A percentile compares a stretch with the other conserved stretches of the same genome.
Conservation (phyloP, 2,888 invertebrate genomes). For the Malacosoma neustria region DNA sequence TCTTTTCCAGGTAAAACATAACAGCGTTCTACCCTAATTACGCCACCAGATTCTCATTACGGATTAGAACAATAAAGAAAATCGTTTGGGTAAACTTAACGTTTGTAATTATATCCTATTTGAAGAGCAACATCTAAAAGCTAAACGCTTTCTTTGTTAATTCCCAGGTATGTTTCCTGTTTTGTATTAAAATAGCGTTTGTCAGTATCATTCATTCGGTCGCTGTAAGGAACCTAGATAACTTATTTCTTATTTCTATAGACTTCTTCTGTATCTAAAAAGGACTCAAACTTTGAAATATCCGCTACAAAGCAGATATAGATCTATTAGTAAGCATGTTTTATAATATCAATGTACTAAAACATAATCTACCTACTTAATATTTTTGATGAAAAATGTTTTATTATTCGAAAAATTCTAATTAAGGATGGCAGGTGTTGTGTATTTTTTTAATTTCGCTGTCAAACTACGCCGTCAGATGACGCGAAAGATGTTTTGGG, state of each 20-base stretch:
- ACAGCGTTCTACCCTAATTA: not conserved
- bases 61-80: slow-evolving; percentile 1
- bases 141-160: not conserved
- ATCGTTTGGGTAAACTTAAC: not conserved
- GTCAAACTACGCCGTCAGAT: slow-evolving; percentile 54
- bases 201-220: no score
- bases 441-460: slow-evolving; percentile 62
- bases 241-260: no score
- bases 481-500: slow-evolving; percentile 46
- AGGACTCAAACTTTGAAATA: no score
- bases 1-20: not conserved
- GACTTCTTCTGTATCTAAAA: no score
- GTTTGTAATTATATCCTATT: not conserved
- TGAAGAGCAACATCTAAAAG: not conserved
- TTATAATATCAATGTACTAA: no score
- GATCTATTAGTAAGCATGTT: no score
- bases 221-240: no score
- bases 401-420: slow-evolving; percentile 68
- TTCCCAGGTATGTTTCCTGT: not conserved
- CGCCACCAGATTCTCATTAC: not conserved
- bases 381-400: slow-evolving; percentile 21
- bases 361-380: not conserved
- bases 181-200: no score
- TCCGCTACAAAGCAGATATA: no score
- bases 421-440: slow-evolving; percentile 64